Base-by-base conservation (phyloP, 2,888 invertebrate species). In the Tetropium fuscum region DNA sequence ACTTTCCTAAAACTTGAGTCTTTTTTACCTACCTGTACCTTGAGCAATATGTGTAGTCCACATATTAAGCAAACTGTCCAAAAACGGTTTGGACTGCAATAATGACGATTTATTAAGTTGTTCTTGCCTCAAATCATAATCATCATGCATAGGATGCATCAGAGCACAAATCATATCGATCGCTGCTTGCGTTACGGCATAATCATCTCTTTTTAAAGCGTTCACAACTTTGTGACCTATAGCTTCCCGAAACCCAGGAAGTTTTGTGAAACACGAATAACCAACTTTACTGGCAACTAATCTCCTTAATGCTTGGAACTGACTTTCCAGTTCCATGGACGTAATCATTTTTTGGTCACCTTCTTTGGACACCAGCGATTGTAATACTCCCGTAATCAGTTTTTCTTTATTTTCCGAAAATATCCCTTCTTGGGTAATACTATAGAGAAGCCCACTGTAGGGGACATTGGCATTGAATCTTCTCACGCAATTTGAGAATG, bases 341-440 rank as follows among this genome's bases (percentile, higher is more conserved):
- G 86, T 85, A 41, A 89, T 80, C 57, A 84, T 80, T 58, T 86
- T 86, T 74, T 87, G 86, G 72, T 90, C 88, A 2, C 84, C 80
- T 69, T 86, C 93, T 82, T 90, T 91, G 63, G 87, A 88, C 1
- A 95, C 88, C 20, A 99, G 84, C 0, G 95, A 88, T 72, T 90
- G 90, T 66, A 99, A 81, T n/a, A 97, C 96, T 22, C 90, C 91
- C 25, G 93, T 90, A 69, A 99, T 98, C 68, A 98, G 83, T 82
- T 97, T 97, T 82, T 98, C 98, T 80, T 99, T 99, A 83, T 98
- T 99, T 83, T 98, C 95, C 5, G 97, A 92, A 85, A 98, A 98
- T 66, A 98, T 86, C 63, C 97, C 94, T 83, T 98, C 98, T 84
- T 96, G 95, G 16, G 96, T 94, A 66, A 96, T 92, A 69, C 98